Conservation (phyloP, 1,140 invertebrate genomes). For the Bombus terrestris region DNA sequence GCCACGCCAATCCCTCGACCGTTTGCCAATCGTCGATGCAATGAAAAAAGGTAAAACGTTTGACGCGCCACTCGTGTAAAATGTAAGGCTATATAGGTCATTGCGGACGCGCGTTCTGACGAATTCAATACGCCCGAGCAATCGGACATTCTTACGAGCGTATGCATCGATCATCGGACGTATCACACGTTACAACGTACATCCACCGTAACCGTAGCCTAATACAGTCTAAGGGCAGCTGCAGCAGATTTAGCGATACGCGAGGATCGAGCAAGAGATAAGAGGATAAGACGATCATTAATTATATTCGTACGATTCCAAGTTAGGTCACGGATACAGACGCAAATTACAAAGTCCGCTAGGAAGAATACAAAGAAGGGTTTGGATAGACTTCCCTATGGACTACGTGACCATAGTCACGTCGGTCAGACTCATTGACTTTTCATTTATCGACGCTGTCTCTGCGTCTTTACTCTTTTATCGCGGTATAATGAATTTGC, state of each 20-base stretch:
- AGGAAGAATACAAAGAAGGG: neutral
- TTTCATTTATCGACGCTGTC: conserved; percentile 49
- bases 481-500: conserved; percentile 27
- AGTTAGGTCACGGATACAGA: neutral
- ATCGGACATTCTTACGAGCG: neutral
- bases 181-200: too few species aligned
- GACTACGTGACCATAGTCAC: conserved; percentile 55
- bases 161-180: too few species aligned
- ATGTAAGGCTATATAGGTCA: neutral
- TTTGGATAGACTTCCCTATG: neutral
- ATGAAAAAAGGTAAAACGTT: neutral
- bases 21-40: neutral
- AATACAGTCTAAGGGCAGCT: too few species aligned
- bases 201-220: too few species aligned
- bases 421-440: conserved; percentile 54
- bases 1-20: neutral
- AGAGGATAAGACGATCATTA: neutral
- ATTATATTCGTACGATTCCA: neutral
- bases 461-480: conserved; percentile 1
- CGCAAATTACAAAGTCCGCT: too few species aligned
- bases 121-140: neutral
- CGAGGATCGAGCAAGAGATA: neutral
- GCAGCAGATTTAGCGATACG: neutral
- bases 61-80: neutral
- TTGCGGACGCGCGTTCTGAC: too few species aligned